A percentile compares a stretch with the other conserved stretches of the same genome.
These are phyloP conservation scores for Ochlodes sylvanus DNA, from an alignment of 2,888 invertebrate genomes.

Conservation along the genomic window DNA sequence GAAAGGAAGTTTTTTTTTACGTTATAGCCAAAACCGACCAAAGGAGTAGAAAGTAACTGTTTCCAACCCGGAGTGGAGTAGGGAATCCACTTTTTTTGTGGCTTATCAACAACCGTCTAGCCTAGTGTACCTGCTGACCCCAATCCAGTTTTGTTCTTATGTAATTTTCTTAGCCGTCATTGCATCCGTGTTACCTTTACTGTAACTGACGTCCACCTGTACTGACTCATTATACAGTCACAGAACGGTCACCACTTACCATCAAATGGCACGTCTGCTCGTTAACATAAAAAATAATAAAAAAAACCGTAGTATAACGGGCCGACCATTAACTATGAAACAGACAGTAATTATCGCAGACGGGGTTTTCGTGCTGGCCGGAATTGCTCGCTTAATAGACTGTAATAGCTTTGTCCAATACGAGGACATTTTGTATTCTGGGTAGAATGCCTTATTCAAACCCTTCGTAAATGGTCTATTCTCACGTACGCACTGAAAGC, in stretches of 20 bases:
- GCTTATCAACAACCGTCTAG: too few species aligned
- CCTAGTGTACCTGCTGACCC: too few species aligned
- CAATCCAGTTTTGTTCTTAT: neutral
- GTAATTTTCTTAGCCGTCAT: too few species aligned
- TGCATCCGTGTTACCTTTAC: too few species aligned
- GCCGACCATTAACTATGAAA: slow-evolving; percentile 12
- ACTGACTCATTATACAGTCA: too few species aligned
- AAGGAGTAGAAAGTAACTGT: too few species aligned
- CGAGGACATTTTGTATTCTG: slow-evolving; percentile 26
- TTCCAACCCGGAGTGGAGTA: too few species aligned
- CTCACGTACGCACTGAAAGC: slow-evolving; percentile 30
- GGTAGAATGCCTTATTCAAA: slow-evolving; percentile 29
- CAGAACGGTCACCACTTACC: too few species aligned
- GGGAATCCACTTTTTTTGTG: too few species aligned
- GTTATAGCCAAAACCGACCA: neutral
- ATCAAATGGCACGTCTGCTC: too few species aligned
- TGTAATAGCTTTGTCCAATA: slow-evolving; percentile 31
- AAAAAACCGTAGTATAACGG: neutral
- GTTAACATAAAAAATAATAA: too few species aligned
- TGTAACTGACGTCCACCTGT: too few species aligned
- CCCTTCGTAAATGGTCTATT: slow-evolving; percentile 32
- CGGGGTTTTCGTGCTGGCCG: slow-evolving; percentile 4
- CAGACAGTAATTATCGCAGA: slow-evolving; percentile 14
- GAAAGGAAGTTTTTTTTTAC: neutral
- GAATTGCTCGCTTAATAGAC: slow-evolving; percentile 1